Evolutionary conservation across 2,888 invertebrate genomes (phyloP).

Genomic region (Drosophila borborema): DNA sequence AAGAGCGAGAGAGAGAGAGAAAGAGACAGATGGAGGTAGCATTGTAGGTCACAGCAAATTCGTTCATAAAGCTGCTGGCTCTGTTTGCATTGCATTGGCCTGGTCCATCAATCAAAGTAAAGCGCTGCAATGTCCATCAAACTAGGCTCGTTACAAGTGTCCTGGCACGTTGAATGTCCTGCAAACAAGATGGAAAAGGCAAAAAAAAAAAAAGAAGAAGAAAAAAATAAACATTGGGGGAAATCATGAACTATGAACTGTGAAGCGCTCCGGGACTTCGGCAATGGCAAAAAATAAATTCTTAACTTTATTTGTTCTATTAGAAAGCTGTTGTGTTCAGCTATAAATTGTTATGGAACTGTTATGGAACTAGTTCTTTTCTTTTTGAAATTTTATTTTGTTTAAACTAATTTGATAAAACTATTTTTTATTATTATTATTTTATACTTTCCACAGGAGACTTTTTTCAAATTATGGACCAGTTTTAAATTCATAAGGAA

Average conservation of each 20-base stretch:
- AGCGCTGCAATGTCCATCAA: slow-evolving; percentile 46
- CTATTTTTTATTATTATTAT: not conserved
- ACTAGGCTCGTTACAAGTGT: slow-evolving; percentile 53
- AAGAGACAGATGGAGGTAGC: not conserved
- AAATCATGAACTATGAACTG: not conserved
- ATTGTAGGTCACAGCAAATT: not conserved
- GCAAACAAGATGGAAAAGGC: slow-evolving; percentile 21
- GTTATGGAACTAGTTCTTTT: not conserved
- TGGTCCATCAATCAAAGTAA: slow-evolving; percentile 67
- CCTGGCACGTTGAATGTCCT: slow-evolving; percentile 38
- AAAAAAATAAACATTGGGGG: not conserved
- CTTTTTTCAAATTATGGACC: not conserved
- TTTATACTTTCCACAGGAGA: not conserved
- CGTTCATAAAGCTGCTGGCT: not conserved
- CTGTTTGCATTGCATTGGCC: slow-evolving; percentile 47
- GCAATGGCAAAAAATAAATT: not conserved
- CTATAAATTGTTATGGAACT: not conserved
- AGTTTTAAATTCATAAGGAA: not conserved
- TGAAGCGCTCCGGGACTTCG: no score
- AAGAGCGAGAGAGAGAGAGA: not conserved
- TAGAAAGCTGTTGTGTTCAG: no score
- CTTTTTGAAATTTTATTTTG: not conserved
- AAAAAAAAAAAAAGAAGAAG: not conserved
- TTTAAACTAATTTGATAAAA: not conserved
- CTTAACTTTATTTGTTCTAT: not conserved